Base-by-base conservation (phyloP, 1,140 invertebrate genomes). In the Trypoxylus dichotomus region DNA sequence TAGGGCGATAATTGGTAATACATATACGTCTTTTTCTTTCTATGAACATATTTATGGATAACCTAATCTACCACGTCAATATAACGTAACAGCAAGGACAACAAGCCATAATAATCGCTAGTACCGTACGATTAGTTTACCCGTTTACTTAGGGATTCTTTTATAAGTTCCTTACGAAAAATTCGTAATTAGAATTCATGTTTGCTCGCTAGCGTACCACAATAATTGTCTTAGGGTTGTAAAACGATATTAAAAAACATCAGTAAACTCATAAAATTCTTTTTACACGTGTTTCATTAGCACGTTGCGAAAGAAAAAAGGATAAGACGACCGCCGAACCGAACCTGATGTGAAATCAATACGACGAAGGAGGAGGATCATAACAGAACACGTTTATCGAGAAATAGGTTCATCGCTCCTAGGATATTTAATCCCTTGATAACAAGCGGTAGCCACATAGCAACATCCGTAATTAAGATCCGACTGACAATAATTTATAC, bases 331-430 rank as follows among this genome's bases (percentile, higher is more conserved):
- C n/a, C 72, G 27, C 24, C 27, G 41, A 74, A 21, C 24, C 10
- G 25, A 21, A 74, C 29, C 27, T 6, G 37, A 74, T 77, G 76
- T 47, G 76, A 77, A 72, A 73, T 68, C 68, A 77, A 77, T 77
- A 73, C 76, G 76, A 68, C 47, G 60, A 77, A 77, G 76, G 37
- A 72, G 76, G 76, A 47, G 32, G 72, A 74, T 77, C 32, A 68
- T 68, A 68, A 68, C 68, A 68, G 41, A 77, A 77, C 76, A 77
- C 63, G 76, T 77, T 77, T 77, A 68, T 72, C 76, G 68, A 68
- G 76, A 77, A 77, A 74, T 68, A 77, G 73, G 76, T 77, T 77
- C 76, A 77, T 77, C 76, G 76, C 76, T 72, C 76, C 72, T 60
- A 37, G 32, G 68, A 29, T 43, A 72, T 37, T 77, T 77, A 72